These are phyloP conservation scores for Pachycephala philippinensis DNA, from an alignment of 2,113 vertebrate genomes.

Conservation along the genomic window DNA sequence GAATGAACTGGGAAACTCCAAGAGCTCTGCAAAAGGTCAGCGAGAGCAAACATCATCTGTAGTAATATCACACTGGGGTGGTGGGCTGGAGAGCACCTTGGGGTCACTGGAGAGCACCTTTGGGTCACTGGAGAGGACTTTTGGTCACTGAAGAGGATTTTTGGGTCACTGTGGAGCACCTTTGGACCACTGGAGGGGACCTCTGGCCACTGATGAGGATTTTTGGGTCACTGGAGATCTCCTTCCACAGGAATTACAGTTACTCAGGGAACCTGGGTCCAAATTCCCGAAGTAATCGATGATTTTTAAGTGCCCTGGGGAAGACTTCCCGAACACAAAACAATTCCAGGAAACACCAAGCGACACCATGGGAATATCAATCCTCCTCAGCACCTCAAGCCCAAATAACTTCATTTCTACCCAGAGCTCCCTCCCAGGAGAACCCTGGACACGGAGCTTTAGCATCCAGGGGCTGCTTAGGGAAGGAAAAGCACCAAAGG, in stretches of 20 bases:
- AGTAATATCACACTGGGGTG: rapidly evolving
- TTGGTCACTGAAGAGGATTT: background rate
- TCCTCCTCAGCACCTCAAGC: background rate
- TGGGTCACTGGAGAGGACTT: background rate
- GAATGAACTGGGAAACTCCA: background rate
- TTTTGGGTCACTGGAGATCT: background rate
- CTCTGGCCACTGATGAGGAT: no score
- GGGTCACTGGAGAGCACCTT: background rate
- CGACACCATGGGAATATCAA: rapidly evolving
- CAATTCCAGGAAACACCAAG: background rate
- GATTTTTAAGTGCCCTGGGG: background rate
- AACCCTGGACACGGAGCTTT: background rate
- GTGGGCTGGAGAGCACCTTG: background rate
- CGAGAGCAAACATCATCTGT: background rate
- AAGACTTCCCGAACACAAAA: background rate
- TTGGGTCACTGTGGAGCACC: background rate
- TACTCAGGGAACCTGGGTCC: background rate
- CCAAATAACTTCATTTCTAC: background rate
- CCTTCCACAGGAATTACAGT: background rate
- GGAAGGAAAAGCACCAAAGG: background rate
- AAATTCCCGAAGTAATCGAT: background rate
- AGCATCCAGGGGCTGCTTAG: background rate
- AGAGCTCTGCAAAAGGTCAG: background rate
- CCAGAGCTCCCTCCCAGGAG: background rate
- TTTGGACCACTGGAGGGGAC: background rate